These are phyloP conservation scores for Odontocerum albicorne DNA, from an alignment of 2,888 invertebrate species.

Conservation along the genomic window DNA sequence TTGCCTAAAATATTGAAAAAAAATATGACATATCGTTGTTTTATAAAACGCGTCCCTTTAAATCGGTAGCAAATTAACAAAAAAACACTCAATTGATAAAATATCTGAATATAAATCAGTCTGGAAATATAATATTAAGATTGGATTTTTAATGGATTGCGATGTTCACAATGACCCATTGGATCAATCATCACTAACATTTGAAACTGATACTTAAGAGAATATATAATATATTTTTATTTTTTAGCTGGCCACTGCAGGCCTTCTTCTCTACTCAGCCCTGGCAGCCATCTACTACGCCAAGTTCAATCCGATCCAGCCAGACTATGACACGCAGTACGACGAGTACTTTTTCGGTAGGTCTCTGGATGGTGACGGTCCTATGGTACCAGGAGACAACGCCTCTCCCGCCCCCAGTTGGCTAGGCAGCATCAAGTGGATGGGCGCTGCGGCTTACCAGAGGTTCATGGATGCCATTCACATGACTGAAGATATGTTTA, in stretches of 20 bases:
- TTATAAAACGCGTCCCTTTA: too few species aligned
- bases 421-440: slow-evolving; percentile 55
- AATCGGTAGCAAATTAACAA: too few species aligned
- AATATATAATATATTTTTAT: slow-evolving; percentile 34
- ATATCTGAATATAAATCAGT: too few species aligned
- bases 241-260: slow-evolving; percentile 77
- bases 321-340: slow-evolving; percentile 74
- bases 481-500: slow-evolving; percentile 4
- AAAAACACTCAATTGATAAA: too few species aligned
- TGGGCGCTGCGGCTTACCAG: slow-evolving; percentile 65
- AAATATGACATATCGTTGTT: too few species aligned
- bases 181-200: too few species aligned
- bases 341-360: slow-evolving; percentile 73
- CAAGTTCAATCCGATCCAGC: slow-evolving; percentile 81
- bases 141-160: too few species aligned
- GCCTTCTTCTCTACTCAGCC: slow-evolving; percentile 79
- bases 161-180: too few species aligned
- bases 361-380: slow-evolving; percentile 55
- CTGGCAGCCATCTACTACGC: slow-evolving; percentile 87
- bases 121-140: too few species aligned
- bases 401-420: slow-evolving; percentile 44
- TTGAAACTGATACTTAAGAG: too few species aligned
- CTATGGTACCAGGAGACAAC: slow-evolving; percentile 41
- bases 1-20: too few species aligned
- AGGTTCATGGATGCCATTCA: slow-evolving; percentile 63